Conservation (phyloP, 1,140 invertebrate species). For the Diorhabda sublineata region DNA sequence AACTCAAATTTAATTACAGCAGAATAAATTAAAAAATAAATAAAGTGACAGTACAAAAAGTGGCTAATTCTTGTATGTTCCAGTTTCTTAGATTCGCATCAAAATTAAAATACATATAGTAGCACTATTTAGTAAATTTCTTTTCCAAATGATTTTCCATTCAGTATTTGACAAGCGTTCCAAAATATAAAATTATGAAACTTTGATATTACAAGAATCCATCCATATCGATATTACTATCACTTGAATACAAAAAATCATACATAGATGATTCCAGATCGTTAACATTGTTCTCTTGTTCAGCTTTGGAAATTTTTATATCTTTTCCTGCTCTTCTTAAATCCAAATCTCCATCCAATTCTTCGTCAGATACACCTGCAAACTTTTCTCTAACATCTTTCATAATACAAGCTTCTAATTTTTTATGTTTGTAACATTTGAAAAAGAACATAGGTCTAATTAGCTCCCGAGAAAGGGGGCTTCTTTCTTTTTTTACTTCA, state of each 20-base stretch:
- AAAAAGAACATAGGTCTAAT: slow-evolving; percentile 65
- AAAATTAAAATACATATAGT: too few relatives aligned
- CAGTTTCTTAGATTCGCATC: too few relatives aligned
- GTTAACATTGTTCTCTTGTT: slow-evolving; percentile 49
- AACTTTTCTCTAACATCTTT: slow-evolving; percentile 63
- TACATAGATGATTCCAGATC: slow-evolving; percentile 54
- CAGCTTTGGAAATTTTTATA: slow-evolving; percentile 21
- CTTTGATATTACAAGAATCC: slow-evolving; percentile 46
- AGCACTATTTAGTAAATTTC: too few relatives aligned
- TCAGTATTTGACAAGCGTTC: too few relatives aligned
- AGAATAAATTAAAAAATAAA: too few relatives aligned
- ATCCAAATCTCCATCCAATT: slow-evolving; percentile 53
- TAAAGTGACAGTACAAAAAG: too few relatives aligned
- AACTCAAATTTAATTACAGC: slow-evolving; percentile 32
- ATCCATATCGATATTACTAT: slow-evolving; percentile 52
- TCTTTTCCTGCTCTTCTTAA: slow-evolving; percentile 48
- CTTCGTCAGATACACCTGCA: slow-evolving; percentile 50
- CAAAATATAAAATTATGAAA: too few relatives aligned
- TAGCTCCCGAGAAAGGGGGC: slow-evolving; percentile 57
- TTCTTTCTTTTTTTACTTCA: slow-evolving; percentile 57
- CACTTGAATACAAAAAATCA: slow-evolving; percentile 53
- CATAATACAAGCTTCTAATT: slow-evolving; percentile 64
- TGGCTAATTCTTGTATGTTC: too few relatives aligned
- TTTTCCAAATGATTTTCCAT: too few relatives aligned
- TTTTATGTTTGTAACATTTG: slow-evolving; percentile 67